A percentile compares a stretch with the other conserved stretches of the same genome.
Evolutionary conservation across 1,140 invertebrate species (phyloP).

Genomic region (Ceratosolen fusciceps): DNA sequence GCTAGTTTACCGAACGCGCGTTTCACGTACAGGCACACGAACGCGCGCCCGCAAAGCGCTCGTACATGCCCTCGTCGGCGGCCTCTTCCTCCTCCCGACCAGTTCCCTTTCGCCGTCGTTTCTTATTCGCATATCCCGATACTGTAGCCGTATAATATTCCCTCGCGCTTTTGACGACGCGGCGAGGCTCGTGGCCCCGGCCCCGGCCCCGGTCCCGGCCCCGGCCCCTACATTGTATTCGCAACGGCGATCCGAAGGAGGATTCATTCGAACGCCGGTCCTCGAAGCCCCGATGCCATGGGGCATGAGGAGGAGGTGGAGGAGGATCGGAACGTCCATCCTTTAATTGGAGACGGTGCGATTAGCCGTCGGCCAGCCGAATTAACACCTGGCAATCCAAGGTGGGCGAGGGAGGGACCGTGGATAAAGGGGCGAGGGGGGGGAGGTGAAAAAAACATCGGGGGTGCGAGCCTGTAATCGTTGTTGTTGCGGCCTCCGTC

Average conservation of each 20-base stretch:
- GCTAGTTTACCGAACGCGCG: constrained; percentile 49
- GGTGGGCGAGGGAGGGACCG: too few relatives aligned
- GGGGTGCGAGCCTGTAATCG: too few relatives aligned
- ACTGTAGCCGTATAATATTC: not conserved
- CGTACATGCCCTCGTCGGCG: not conserved
- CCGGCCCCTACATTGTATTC: not conserved
- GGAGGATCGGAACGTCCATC: too few relatives aligned
- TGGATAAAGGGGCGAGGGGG: too few relatives aligned
- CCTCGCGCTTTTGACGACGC: not conserved
- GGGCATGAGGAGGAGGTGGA: too few relatives aligned
- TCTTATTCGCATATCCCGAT: constrained; percentile 22
- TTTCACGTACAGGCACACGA: too few relatives aligned
- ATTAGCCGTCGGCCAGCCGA: not conserved
- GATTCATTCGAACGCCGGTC: too few relatives aligned
- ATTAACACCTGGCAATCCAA: not conserved
- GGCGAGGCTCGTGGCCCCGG: not conserved
- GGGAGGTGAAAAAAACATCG: too few relatives aligned
- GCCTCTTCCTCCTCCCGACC: not conserved
- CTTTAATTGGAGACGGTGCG: not conserved
- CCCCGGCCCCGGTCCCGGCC: not conserved
- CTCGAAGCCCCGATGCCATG: too few relatives aligned
- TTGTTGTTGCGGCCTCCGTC: too few relatives aligned
- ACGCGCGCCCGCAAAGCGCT: too few relatives aligned
- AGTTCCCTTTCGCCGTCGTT: not conserved
- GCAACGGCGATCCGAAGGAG: too few relatives aligned